Conservation (phyloP, 2,888 invertebrate species). For the Philereme vetulata region DNA sequence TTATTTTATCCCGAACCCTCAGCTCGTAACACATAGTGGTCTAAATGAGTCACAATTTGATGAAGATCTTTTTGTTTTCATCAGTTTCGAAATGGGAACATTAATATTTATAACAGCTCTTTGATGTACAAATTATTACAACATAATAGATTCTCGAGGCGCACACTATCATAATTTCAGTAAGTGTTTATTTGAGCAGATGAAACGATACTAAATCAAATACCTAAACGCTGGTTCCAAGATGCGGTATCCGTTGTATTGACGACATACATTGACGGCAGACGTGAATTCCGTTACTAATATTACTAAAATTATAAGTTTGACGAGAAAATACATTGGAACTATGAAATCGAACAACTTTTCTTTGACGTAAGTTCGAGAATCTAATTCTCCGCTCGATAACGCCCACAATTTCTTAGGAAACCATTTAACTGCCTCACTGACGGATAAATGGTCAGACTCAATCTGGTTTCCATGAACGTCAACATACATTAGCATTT, state of each 20-base stretch:
- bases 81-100: slow-evolving; percentile 7
- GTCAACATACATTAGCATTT: slow-evolving; percentile 69
- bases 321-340: too few species aligned
- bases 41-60: neutral
- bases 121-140: slow-evolving; percentile 36
- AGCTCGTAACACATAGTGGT: too few species aligned
- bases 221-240: too few species aligned
- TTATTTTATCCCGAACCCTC: too few species aligned
- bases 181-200: slow-evolving; percentile 64
- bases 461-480: slow-evolving; percentile 66
- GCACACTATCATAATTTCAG: slow-evolving; percentile 49
- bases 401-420: too few species aligned
- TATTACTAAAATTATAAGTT: too few species aligned
- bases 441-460: slow-evolving; percentile 58
- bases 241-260: too few species aligned
- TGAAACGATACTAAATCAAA: slow-evolving; percentile 44
- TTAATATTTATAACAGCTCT: slow-evolving; percentile 16
- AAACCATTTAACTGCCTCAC: slow-evolving; percentile 43
- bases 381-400: too few species aligned
- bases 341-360: too few species aligned
- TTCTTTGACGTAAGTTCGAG: too few species aligned
- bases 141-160: slow-evolving; percentile 23
- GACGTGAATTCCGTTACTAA: too few species aligned
- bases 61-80: slow-evolving; percentile 27
- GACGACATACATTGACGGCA: too few species aligned